Conservation (phyloP, 2,113 vertebrate species). For the Alligator mississippiensis region DNA sequence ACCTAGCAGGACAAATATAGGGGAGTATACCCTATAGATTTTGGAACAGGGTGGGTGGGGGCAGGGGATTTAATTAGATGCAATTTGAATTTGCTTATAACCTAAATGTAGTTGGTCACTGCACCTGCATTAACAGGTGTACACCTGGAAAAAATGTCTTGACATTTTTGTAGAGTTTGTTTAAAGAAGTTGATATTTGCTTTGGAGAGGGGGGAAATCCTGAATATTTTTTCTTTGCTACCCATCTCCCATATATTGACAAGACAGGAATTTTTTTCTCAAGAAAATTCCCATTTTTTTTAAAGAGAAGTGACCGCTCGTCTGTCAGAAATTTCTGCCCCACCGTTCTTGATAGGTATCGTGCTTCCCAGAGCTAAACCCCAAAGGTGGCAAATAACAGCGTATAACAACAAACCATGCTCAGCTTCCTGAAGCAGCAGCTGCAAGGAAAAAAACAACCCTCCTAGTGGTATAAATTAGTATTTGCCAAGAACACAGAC, state of each 20-base stretch:
- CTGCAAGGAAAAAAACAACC: not conserved
- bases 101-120: not conserved
- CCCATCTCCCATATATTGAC: not conserved
- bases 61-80: not conserved
- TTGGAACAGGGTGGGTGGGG: rapidly evolving
- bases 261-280: not conserved
- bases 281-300: not conserved
- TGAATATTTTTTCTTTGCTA: too few relatives aligned
- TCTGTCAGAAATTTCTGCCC: not conserved
- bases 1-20: not conserved
- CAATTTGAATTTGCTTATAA: not conserved
- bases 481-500: conserved; percentile 20
- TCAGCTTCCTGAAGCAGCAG: conserved; percentile 5
- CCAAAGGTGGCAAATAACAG: conserved; percentile 38
- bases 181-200: not conserved
- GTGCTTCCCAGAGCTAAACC: conserved; percentile 50
- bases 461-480: not conserved
- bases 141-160: not conserved
- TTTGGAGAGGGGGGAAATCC: not conserved
- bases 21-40: not conserved
- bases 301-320: too few relatives aligned
- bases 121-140: not conserved
- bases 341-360: conserved; percentile 24
- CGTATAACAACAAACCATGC: conserved; percentile 14
- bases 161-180: not conserved